Percentiles rank a stretch among this genome's conserved stretches.
These are phyloP conservation scores for Tridacna gigas DNA, from an alignment of 2,888 invertebrate genomes.

Conservation along the genomic window DNA sequence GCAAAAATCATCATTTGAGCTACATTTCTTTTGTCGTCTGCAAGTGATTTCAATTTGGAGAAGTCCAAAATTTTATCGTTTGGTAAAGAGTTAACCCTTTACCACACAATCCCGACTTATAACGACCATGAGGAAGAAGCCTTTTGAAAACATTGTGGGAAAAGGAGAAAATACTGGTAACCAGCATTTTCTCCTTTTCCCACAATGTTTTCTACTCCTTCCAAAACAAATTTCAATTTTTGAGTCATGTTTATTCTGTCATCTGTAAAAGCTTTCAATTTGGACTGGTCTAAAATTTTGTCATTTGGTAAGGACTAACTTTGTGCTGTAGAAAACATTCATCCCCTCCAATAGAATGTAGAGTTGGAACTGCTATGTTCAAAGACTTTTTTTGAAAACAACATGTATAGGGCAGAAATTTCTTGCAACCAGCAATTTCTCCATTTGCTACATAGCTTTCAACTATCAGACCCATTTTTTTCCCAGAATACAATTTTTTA, in stretches of 20 bases:
- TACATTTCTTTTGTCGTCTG: no score
- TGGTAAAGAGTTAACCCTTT: background rate
- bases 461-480: no score
- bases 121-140: background rate
- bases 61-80: no score
- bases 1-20: no score
- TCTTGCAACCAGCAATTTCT: no score
- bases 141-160: background rate
- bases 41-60: no score
- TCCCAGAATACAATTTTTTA: no score
- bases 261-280: background rate
- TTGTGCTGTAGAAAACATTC: background rate
- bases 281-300: background rate
- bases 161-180: slow-evolving; percentile 11
- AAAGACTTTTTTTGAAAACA: background rate
- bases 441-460: no score
- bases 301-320: background rate
- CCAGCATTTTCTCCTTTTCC: slow-evolving; percentile 5
- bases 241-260: background rate
- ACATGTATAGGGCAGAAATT: no score
- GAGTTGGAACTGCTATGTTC: background rate
- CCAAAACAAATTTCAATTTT: background rate
- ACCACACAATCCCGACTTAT: background rate
- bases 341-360: background rate
- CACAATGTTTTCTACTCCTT: background rate